Base-by-base conservation (phyloP, 2,113 vertebrate genomes). In the Dicentrarchus labrax region DNA sequence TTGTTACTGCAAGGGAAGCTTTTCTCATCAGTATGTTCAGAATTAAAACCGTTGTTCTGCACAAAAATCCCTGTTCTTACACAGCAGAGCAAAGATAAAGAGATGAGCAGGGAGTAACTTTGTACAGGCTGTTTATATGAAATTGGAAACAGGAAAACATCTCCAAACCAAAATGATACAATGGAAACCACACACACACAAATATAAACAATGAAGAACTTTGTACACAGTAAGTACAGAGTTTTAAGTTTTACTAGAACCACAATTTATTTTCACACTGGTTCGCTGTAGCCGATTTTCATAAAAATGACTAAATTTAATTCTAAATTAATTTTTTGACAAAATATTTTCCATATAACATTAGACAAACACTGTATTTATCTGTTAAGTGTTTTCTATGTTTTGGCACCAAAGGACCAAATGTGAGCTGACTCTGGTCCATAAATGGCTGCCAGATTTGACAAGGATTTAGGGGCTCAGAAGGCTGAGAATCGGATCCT, bases 361-460 rank as follows among this genome's bases (percentile, higher is more conserved):
- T 66, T 50, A 43, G 38, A 41, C 36, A 39, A 0, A 50, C 45
- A 67, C 19, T 53, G 9, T 16, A 67, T 24, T 53, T 61, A 13
- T 38, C 19, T 51, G 60, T 19, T 41, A 45, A 43, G 19, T 59
- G 21, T 76, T 66, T 22, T 2, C 15, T 59, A 7, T 0, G 38
- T 75, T 78, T 73, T 45, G 51, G 22, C 22, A 74, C 30, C 30
- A 53, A 56, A 43, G 51, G 56, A 74, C 16, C 53, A 66, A 72
- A 60, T 70, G 36, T 36, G 75, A 74, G 6, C 5, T 19, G 54
- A 50, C 38, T 69, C 57, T 71, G 50, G 22, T 53, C 39, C 45
- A n/a, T 59, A 12, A 17, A 36, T 41, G 0, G 17, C 50, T 64
- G 69, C 12, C 51, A 45, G 71, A 43, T 75, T 74, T 24, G 5